Base-by-base conservation (phyloP, 1,140 invertebrate species). In the Sminthurinus signatus region DNA sequence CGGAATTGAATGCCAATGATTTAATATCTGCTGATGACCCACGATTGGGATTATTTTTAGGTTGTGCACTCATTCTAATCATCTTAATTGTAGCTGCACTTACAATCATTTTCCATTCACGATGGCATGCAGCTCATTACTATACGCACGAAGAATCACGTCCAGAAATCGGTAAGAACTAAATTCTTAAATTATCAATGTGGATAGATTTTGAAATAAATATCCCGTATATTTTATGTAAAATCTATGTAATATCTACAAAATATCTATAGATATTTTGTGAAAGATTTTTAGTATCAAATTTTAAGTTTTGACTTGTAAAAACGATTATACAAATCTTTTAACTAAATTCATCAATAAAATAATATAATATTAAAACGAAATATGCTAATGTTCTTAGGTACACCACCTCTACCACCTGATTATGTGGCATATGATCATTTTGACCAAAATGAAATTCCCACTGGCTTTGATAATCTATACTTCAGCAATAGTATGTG, bases 121-220 rank as follows among this genome's bases (percentile, higher is more conserved):
- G 80, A 36, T 78, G 83, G n/a, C 83, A 86, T 64, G 81, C 84
- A 0, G 85, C 85, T 17, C 82, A 82, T 42, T 88, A 88, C 73
- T 87, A 88, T 74, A 87, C 86, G 0, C 81, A 86, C 72, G 86
- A 86, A 74, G 84, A 36, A 15, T 36, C 32, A 36, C 58, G 64
- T 31, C 68, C 68, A 5, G 67, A 69, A 63, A 65, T 69, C 12
- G 67, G 67, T 2, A 63, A n/a, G n/a, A n/a, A n/a, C n/a, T n/a
- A n/a, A n/a, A n/a, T n/a, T n/a, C n/a, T n/a, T n/a, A n/a, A n/a
- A n/a, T n/a, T n/a, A n/a, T n/a, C n/a, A n/a, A n/a, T n/a, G n/a
- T n/a, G n/a, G n/a, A n/a, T n/a, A n/a, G n/a, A n/a, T n/a, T n/a
- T n/a, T n/a, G n/a, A n/a, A n/a, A n/a, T n/a, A n/a, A n/a, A n/a